Evolutionary conservation across 2,797 vertebrate genomes (phyloP), one percentile per base, ranked within the genome.

Genomic region (Craterocephalus amniculus): DNA sequence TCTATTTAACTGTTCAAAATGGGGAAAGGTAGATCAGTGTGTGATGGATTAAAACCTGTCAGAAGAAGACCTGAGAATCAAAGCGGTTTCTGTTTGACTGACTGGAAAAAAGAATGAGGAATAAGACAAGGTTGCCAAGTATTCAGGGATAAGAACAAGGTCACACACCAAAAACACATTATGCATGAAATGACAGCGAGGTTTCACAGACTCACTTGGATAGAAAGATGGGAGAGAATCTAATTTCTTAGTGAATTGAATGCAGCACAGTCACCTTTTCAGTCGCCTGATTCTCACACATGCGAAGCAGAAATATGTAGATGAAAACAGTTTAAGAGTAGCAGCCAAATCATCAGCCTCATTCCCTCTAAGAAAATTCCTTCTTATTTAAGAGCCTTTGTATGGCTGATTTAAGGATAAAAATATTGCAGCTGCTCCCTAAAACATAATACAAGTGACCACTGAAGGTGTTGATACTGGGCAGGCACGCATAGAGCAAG

Each of bases 31-130:
- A 66, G 57, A 78, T 86, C 55, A 90, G 83, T 88, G 73, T 86
- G 71, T 59, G 71, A 78, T 57, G 24, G 60, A 70, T 76, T 64
- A 66, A 73, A 87, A 81, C 58, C 62, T 70, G 81, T 67, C 32
- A 29, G 56, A 67, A 83, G 72, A 77, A 55, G 73, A 79, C 67
- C 26, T 22, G 27, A 78, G 83, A 60, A 78, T 90, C 90, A 88
- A 89, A 86, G 83, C 88, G 71, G 72, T 65, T 75, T 63, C 75
- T 88, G 87, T 91, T 89, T 67, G 69, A 76, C 67, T 27, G 67
- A 80, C 75, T 80, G 67, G 60, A 80, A 70, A 60, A 74, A 63
- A 40, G 35, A 54, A 43, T 54, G 52, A 78, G 64, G 70, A 83
- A 67, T 70, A 78, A 62, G 67, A 38, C 76, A 66, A 81, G 57